phyloP scores from a whole-genome alignment of 2,113 vertebrate species.

The Nasalis larvatus region DNA sequence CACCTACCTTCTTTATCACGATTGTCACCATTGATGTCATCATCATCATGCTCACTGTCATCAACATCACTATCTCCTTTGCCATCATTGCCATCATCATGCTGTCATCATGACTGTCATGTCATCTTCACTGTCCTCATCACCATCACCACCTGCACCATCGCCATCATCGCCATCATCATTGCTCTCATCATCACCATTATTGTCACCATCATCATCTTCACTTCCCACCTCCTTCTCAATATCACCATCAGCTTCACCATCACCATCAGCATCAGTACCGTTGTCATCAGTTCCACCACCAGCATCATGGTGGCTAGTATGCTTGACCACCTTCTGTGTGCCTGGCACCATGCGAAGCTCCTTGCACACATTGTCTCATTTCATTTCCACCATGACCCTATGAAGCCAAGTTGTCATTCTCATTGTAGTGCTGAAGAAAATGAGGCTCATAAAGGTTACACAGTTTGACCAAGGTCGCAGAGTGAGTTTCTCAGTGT shows the following conservation, averaged over 20 bases:
- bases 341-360: background rate
- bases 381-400: background rate
- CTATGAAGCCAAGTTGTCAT: background rate
- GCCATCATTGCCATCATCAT: no score
- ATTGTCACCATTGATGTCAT: no score
- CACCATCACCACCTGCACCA: background rate
- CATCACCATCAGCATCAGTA: no score
- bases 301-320: no score
- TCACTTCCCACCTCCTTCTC: background rate
- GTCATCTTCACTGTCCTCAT: background rate
- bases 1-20: background rate
- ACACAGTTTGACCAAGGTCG: background rate
- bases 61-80: background rate
- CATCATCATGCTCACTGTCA: background rate
- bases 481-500: background rate
- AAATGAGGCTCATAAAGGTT: background rate
- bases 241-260: rapidly evolving
- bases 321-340: background rate
- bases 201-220: background rate
- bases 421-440: background rate
- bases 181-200: rapidly evolving
- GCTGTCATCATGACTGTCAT: background rate
- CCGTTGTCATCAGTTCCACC: background rate
- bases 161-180: rapidly evolving
- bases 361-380: background rate